Conservation (phyloP, 2,113 vertebrate species). For the Pyxicephalus adspersus region DNA sequence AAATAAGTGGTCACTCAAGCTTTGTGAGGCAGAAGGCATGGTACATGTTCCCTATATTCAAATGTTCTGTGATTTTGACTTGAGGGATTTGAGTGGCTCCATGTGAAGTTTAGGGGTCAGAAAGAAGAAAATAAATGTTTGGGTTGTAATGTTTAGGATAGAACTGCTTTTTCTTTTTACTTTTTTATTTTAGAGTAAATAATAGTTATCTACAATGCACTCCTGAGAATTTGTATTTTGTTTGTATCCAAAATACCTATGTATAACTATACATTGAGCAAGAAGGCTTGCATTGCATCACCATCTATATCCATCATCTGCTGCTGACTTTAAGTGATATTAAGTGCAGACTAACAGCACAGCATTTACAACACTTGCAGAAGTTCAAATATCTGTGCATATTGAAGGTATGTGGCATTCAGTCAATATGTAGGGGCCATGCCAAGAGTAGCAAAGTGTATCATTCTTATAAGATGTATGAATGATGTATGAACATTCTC, state of each 20-base stretch:
- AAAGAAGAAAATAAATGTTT: too few relatives aligned
- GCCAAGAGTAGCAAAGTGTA: background rate
- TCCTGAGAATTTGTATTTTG: too few relatives aligned
- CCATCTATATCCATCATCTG: slow-evolving; percentile 11
- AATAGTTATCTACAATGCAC: background rate
- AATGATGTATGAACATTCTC: background rate
- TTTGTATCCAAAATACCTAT: background rate
- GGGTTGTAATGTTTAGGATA: too few relatives aligned
- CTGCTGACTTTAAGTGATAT: slow-evolving; percentile 13
- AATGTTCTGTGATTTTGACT: too few relatives aligned
- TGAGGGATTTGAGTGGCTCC: too few relatives aligned
- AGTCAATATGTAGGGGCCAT: slow-evolving; percentile 7
- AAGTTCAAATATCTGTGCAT: slow-evolving; percentile 17
- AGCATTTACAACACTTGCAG: slow-evolving; percentile 36
- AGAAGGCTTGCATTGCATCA: slow-evolving; percentile 5
- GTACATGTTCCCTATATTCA: too few relatives aligned
- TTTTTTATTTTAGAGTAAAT: background rate
- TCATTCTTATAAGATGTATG: background rate
- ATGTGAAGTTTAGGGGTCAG: too few relatives aligned
- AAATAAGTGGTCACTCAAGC: too few relatives aligned
- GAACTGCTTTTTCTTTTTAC: too few relatives aligned
- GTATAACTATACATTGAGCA: slow-evolving; percentile 5
- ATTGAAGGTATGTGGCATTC: slow-evolving; percentile 15
- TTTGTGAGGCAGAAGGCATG: too few relatives aligned
- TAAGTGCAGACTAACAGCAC: slow-evolving; percentile 56